Base-by-base conservation (phyloP, 2,113 vertebrate genomes). In the Gnathonemus longibarbis region DNA sequence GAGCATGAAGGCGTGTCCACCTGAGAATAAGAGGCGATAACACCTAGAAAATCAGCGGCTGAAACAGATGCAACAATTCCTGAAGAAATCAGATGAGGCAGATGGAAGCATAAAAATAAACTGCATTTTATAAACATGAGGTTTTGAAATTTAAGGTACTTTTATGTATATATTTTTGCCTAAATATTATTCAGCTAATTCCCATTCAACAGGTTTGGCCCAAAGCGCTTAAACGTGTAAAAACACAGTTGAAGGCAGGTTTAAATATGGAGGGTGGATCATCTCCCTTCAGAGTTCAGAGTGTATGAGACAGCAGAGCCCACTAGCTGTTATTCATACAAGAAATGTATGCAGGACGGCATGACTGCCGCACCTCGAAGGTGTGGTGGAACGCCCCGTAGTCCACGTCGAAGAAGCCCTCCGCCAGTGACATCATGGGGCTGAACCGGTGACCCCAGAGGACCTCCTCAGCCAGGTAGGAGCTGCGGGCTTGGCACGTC, bases 401-500 rank as follows among this genome's bases (percentile, higher is more conserved):
- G 93, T 99, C 98, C 24, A 99, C 91, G 88, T 98, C 97, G 10
- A 99, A 99, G 95, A 97, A 98, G 0, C 98, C 98, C 0, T 98
- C 97, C 15, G 97, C 98, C 88, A 99, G 94, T 1, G 92, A 96
- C 91, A 99, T 97, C 94, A 99, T 97, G 0, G 98, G 98, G 6
- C 97, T 96, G 94, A 99, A 99, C 88, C 98, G 96, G 95, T 98
- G 97, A 6, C 98, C 98, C 98, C 98, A 99, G 13, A 97, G 49
- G 89, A 98, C 96, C 93, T 99, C 98, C 11, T 98, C 98, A 0
- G 96, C 95, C 89, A 98, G 94, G 93, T 98, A 98, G 6, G 98
- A 99, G 93, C 98, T 99, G 90, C 98, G 95, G 0, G 97, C 98
- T 93, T 99, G 98, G 92, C 98, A 99, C 0, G 97, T 98, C 98